These are phyloP conservation scores for Tamandua tetradactyla DNA, from an alignment of 2,797 vertebrate genomes.

Conservation along the genomic window DNA sequence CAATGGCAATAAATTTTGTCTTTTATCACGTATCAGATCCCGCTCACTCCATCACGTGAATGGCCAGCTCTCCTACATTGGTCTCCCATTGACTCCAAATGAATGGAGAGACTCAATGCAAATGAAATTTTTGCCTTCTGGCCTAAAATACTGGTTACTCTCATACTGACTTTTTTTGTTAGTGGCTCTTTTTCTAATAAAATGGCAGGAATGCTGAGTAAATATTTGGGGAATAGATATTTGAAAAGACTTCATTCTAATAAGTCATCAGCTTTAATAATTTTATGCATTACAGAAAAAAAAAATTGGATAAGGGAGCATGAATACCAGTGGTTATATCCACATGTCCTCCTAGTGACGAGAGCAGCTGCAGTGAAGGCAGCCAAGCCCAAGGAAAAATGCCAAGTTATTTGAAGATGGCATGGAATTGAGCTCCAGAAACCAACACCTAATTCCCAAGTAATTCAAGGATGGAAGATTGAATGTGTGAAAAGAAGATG, in stretches of 20 bases:
- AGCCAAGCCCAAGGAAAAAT: constrained; percentile 53
- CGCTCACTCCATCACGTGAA: rapidly evolving
- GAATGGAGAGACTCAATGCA: not conserved
- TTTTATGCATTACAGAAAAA: not conserved
- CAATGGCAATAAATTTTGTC: not conserved
- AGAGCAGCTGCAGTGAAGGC: not conserved
- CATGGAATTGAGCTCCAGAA: not conserved
- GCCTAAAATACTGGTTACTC: not conserved
- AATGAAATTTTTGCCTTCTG: not conserved
- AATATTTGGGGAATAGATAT: not conserved
- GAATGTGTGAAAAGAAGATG: not conserved
- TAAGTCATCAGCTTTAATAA: not conserved
- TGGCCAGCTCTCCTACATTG: not conserved
- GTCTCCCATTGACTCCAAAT: not conserved
- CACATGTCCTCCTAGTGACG: constrained; percentile 35
- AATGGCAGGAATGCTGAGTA: not conserved
- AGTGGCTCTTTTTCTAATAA: not conserved
- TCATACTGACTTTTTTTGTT: not conserved
- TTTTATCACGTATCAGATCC: not conserved
- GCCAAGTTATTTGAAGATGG: constrained; percentile 13
- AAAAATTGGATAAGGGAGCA: not conserved
- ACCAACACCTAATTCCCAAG: not conserved
- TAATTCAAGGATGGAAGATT: not conserved
- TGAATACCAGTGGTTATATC: constrained; percentile 38
- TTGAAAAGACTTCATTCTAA: constrained; percentile 31